A percentile compares a stretch with the other conserved stretches of the same genome.
These are phyloP conservation scores for Erythrocebus patas DNA, from an alignment of 2,113 vertebrate species.

Conservation along the genomic window DNA sequence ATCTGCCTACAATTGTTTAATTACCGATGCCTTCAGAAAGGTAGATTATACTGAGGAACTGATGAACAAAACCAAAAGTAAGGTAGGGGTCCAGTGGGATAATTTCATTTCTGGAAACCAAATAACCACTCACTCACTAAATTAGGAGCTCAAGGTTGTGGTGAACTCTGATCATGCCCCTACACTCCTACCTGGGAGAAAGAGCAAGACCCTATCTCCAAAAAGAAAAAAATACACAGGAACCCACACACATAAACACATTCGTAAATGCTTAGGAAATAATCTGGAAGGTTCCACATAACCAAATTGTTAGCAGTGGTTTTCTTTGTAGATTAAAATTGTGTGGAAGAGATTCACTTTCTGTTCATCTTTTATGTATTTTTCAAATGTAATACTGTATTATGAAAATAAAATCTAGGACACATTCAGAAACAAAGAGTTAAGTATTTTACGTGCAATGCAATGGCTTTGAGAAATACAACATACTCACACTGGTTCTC, in stretches of 20 bases:
- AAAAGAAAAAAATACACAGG: too few species aligned
- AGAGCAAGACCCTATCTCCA: too few species aligned
- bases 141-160: too few species aligned
- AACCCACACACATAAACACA: background rate
- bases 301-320: background rate
- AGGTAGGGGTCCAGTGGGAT: background rate
- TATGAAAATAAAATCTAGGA: background rate
- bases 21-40: slow-evolving; percentile 27
- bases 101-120: slow-evolving; percentile 24
- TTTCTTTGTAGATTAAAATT: background rate
- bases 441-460: background rate
- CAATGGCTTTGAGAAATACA: background rate
- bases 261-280: background rate
- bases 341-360: background rate
- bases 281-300: background rate
- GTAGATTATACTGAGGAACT: background rate
- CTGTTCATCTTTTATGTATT: background rate
- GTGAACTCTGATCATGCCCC: too few species aligned
- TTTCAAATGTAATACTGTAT: background rate
- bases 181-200: too few species aligned
- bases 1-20: slow-evolving; percentile 23
- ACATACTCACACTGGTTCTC: background rate
- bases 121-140: background rate
- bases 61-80: slow-evolving; percentile 20
- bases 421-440: background rate